phyloP scores from a whole-genome alignment of 2,797 vertebrate species.

The Falco berigora region DNA sequence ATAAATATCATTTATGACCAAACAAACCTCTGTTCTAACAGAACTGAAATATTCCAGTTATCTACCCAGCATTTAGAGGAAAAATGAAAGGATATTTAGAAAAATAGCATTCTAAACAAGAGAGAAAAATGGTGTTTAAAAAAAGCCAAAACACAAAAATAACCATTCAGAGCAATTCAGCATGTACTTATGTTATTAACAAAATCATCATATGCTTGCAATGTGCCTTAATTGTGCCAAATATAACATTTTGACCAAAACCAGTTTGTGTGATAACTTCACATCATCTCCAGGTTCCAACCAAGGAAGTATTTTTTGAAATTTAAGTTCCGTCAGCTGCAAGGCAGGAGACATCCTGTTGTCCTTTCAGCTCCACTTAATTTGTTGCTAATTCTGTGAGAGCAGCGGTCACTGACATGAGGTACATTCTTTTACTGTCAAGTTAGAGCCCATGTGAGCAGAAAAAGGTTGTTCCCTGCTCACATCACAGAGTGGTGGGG shows the following conservation, averaged over 20 bases:
- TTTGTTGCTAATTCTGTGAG: neutral
- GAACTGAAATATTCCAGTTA: neutral
- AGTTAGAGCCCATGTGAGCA: fast-evolving
- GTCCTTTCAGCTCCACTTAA: neutral
- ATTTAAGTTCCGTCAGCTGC: neutral
- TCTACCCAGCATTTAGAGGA: neutral
- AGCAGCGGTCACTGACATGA: neutral
- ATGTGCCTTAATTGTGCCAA: neutral
- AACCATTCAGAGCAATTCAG: neutral
- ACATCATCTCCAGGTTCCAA: neutral
- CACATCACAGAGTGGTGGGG: neutral
- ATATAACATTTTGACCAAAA: neutral
- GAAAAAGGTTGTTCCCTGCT: neutral
- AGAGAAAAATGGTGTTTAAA: neutral
- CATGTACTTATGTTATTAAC: neutral
- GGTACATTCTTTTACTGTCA: neutral
- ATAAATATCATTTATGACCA: neutral
- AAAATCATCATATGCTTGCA: neutral
- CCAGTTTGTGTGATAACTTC: neutral
- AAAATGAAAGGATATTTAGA: neutral
- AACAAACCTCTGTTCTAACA: neutral
- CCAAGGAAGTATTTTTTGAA: neutral
- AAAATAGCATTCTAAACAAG: neutral
- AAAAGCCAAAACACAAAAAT: neutral
- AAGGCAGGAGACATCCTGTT: neutral